Conservation (phyloP, 2,797 vertebrate genomes). For the Sebastes trivittatus region DNA sequence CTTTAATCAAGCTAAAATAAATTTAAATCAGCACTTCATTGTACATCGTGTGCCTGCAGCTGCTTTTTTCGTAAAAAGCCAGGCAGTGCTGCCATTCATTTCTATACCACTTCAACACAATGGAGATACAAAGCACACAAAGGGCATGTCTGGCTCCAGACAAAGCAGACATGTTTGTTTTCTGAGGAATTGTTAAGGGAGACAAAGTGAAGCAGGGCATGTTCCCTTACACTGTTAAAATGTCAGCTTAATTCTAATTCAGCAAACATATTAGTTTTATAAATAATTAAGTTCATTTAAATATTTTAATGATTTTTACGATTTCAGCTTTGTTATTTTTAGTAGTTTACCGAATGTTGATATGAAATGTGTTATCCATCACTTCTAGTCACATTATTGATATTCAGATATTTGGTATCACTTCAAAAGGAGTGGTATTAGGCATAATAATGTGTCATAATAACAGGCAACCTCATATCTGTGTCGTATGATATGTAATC, state of each 20-base stretch:
- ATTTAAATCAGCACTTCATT: slow-evolving; percentile 5
- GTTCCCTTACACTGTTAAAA: neutral
- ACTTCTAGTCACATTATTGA: neutral
- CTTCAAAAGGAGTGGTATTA: neutral
- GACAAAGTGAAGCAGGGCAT: neutral
- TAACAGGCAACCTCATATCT: too few relatives aligned
- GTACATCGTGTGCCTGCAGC: neutral
- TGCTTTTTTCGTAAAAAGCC: slow-evolving; percentile 11
- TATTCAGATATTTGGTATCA: neutral
- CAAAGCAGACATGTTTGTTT: slow-evolving; percentile 26
- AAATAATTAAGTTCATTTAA: neutral
- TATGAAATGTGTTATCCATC: neutral
- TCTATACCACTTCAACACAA: slow-evolving; percentile 5
- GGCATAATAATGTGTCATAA: neutral
- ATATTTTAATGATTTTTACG: neutral
- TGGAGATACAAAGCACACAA: slow-evolving; percentile 17
- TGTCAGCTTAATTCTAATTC: neutral
- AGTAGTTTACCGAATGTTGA: neutral
- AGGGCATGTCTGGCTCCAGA: slow-evolving; percentile 20
- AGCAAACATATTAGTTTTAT: neutral
- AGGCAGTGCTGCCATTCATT: slow-evolving; percentile 1
- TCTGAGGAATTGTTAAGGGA: neutral
- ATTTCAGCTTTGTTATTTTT: neutral
- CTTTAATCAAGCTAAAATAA: neutral
- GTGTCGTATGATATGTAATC: too few relatives aligned